phyloP scores from a whole-genome alignment of 2,888 invertebrate species.

The Bugula neritina region DNA sequence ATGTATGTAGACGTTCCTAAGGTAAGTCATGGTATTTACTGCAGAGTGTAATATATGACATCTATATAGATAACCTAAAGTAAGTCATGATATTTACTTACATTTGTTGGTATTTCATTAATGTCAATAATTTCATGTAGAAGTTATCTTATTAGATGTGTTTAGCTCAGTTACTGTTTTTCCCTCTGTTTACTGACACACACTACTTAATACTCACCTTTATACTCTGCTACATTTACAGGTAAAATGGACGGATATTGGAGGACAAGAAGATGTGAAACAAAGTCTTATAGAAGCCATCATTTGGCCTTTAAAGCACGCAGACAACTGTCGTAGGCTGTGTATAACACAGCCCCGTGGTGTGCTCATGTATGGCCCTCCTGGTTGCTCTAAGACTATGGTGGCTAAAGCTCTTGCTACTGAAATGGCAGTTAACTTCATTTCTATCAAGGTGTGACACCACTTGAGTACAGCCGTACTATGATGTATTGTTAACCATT shows the following conservation, averaged over 20 bases:
- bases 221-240: too few species aligned
- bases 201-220: too few species aligned
- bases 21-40: conserved; percentile 57
- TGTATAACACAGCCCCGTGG: conserved; percentile 83
- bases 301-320: conserved; percentile 85
- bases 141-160: too few species aligned
- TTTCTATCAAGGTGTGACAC: conserved; percentile 78
- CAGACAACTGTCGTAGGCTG: conserved; percentile 71
- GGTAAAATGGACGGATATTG: conserved; percentile 81
- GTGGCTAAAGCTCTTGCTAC: conserved; percentile 94
- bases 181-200: too few species aligned
- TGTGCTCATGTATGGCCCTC: conserved; percentile 90
- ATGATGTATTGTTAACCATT: too few species aligned
- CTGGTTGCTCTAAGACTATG: conserved; percentile 97
- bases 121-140: too few species aligned
- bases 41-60: too few species aligned
- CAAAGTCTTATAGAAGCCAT: conserved; percentile 78
- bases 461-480: too few species aligned
- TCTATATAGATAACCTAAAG: too few species aligned
- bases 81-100: too few species aligned
- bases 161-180: too few species aligned
- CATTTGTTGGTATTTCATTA: too few species aligned
- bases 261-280: conserved; percentile 81
- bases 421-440: conserved; percentile 87
- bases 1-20: conserved; percentile 79